Percentiles rank a stretch among this genome's conserved stretches.
Evolutionary conservation across 2,888 invertebrate species (phyloP).

Genomic region (Drosophila nr. perissopoda): DNA sequence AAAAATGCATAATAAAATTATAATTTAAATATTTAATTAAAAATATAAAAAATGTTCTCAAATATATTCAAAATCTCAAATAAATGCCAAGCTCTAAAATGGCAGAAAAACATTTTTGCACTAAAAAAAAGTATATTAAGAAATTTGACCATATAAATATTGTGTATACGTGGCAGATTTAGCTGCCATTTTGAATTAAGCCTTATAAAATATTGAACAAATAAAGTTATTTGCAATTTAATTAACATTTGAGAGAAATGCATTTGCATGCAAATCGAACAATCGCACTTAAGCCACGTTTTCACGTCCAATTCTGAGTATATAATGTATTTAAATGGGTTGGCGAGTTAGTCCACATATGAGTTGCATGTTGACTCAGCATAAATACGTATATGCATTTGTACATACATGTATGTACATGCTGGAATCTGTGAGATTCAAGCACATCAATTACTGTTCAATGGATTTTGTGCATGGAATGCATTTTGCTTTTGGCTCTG

Average conservation of each 20-base stretch:
- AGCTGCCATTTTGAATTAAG: background rate
- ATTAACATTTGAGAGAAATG: background rate
- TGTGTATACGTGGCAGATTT: background rate
- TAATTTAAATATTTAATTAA: background rate
- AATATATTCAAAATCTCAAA: background rate
- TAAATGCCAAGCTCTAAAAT: background rate
- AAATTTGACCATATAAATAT: background rate
- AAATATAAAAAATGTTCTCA: background rate
- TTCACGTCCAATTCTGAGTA: background rate
- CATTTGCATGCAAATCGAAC: constrained; percentile 2
- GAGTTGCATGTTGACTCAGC: background rate
- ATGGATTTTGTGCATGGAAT: constrained; percentile 13
- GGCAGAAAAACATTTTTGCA: background rate
- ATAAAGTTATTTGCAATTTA: background rate
- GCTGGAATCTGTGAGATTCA: background rate
- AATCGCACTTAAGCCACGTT: constrained; percentile 21
- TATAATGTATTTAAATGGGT: background rate
- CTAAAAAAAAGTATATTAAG: background rate
- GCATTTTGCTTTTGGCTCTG: constrained; percentile 14
- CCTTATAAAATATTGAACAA: background rate
- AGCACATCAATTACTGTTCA: constrained; percentile 44
- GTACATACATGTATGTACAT: background rate
- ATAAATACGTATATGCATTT: background rate
- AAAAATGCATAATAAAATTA: background rate
- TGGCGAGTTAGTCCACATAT: background rate